Base-by-base conservation (phyloP, 64 coral and sea anemone species). In the Porites lutea region DNA sequence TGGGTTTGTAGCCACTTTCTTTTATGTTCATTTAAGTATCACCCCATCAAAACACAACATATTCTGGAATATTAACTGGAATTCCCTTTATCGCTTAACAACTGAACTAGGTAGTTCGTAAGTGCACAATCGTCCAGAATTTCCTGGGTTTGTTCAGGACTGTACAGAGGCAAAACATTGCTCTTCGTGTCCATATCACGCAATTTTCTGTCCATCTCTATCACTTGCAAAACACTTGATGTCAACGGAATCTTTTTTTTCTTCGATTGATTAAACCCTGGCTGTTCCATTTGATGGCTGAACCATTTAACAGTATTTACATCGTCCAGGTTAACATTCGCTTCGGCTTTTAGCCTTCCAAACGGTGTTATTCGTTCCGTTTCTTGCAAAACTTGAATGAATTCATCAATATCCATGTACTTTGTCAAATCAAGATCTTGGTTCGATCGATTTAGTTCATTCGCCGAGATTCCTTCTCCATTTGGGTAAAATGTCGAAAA, bases 361-460 rank as follows among this genome's bases (percentile, higher is more conserved):
- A 84, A 84, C 4, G 81, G 81, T 19, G 81, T 84, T 5, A 84
- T 84, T 37, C 67, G 47, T 22, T 84, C 81, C 4, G 64, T 46
- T 13, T 84, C 81, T 19, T 60, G 43, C 48, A 84, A 68, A 19
- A 68, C 81, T 21, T 52, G 47, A 13, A 84, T 84, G 81, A 84
- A 84, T 51, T 84, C 81, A 19, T 84, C 81, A 46, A 84, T 84
- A 48, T 84, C 49, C 81, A 84, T 84, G 81, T 84, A 84, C 47
- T 84, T 18, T 48, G 49, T 12, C 11, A 4, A n/a, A 65, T 84
- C 58, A 8, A 82, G 15, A 15, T 19, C 27, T 65, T 82, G 12
- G 49, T 65, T 68, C 13, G 54, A 57, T 57, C 54, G 54, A 57
- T 12, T 12, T 7, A 57, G 7, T 57, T 57, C 54, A 57, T 57